Conservation (phyloP, 92 coral and sea anemone genomes). For the Desmophyllum pertusum region DNA sequence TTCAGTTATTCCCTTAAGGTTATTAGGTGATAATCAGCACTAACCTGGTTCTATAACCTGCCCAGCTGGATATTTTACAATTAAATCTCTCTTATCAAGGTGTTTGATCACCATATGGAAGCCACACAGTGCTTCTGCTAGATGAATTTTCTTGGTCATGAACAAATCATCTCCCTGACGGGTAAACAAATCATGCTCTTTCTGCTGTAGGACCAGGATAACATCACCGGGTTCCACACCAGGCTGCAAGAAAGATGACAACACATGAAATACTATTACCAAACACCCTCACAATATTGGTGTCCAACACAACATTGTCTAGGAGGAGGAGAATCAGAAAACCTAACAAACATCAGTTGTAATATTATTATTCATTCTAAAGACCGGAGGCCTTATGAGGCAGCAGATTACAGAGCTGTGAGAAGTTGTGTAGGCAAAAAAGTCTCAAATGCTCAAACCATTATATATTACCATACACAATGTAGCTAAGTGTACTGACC, state of each 20-base stretch:
- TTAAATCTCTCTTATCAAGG: constrained; percentile 88
- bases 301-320: too few relatives aligned
- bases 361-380: too few relatives aligned
- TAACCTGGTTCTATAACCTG: constrained; percentile 94
- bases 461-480: too few relatives aligned
- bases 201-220: constrained; percentile 89
- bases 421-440: too few relatives aligned
- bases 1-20: background rate
- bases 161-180: constrained; percentile 80
- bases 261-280: too few relatives aligned
- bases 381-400: too few relatives aligned
- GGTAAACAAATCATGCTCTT: constrained; percentile 77
- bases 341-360: too few relatives aligned
- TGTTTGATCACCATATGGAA: constrained; percentile 95
- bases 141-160: constrained; percentile 78
- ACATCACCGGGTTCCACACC: constrained; percentile 97
- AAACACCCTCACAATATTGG: too few relatives aligned
- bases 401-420: too few relatives aligned
- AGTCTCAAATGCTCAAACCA: too few relatives aligned
- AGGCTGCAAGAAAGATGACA: constrained; percentile 63
- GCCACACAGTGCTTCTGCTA: constrained; percentile 94
- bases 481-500: too few relatives aligned
- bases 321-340: too few relatives aligned
- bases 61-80: constrained; percentile 82
- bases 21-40: background rate